phyloP scores from a whole-genome alignment of 2,888 invertebrate species.

The Rotaria macrura region DNA sequence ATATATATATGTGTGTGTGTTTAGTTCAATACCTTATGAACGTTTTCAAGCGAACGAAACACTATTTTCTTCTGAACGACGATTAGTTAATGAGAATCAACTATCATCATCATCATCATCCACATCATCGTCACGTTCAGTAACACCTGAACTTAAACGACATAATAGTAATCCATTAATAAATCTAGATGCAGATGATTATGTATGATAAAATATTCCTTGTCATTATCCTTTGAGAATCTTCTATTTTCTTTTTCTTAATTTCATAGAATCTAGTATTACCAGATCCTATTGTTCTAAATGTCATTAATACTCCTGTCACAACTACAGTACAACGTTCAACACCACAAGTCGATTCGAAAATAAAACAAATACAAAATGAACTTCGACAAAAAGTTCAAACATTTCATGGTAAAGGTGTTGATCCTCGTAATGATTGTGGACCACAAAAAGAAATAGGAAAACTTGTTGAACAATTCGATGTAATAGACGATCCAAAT shows the following conservation, averaged over 20 bases:
- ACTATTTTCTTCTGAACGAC: neutral
- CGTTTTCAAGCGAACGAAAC: neutral
- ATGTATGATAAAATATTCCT: neutral
- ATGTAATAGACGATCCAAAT: neutral
- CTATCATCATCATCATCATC: neutral
- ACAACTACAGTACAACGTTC: neutral
- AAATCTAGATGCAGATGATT: neutral
- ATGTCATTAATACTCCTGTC: neutral
- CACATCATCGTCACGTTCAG: neutral
- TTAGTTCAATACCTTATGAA: neutral
- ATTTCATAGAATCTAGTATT: neutral
- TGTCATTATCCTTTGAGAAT: neutral
- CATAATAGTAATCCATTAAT: neutral
- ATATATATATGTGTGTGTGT: too few relatives aligned
- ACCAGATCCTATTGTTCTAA: neutral
- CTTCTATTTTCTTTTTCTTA: neutral
- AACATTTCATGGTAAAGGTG: neutral
- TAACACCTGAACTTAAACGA: neutral
- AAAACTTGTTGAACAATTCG: neutral
- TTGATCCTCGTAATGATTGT: neutral
- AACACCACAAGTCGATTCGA: neutral
- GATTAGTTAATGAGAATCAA: neutral
- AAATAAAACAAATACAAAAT: neutral
- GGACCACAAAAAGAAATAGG: neutral
- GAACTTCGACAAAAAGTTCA: slow-evolving; percentile 7